phyloP scores from a whole-genome alignment of 2,113 vertebrate genomes.

The Phrynocephalus versicolor region DNA sequence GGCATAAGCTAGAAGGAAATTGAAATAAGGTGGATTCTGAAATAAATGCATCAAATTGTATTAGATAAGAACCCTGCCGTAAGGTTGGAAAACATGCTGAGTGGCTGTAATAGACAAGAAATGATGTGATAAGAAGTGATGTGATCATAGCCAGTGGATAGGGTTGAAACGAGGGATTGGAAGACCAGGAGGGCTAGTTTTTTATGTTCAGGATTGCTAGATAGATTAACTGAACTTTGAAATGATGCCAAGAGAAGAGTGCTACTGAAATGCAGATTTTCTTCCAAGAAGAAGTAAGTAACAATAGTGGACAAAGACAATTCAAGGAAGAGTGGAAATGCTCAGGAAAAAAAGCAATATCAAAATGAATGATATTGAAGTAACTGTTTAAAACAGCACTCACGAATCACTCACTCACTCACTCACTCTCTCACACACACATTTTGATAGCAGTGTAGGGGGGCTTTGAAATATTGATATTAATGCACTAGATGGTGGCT shows the following conservation, averaged over 20 bases:
- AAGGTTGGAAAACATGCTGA: constrained; percentile 39
- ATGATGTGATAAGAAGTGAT: constrained; percentile 1
- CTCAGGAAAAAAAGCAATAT: neutral
- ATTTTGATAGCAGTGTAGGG: neutral
- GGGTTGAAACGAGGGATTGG: neutral
- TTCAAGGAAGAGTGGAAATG: neutral
- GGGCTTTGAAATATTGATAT: neutral
- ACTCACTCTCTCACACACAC: no score
- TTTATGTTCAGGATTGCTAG: neutral
- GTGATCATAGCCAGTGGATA: constrained; percentile 21
- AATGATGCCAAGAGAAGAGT: neutral
- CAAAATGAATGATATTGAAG: neutral
- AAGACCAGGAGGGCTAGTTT: neutral
- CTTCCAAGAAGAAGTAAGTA: neutral
- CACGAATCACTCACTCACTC: no score
- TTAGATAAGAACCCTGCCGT: neutral
- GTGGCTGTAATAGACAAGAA: constrained; percentile 34
- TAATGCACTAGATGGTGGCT: neutral
- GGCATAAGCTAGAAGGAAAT: constrained; percentile 45
- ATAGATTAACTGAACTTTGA: neutral
- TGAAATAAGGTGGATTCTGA: constrained; percentile 49
- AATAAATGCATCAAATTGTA: constrained; percentile 48
- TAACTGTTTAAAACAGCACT: neutral
- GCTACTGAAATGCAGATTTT: neutral
- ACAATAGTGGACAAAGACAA: neutral